Base-by-base conservation (phyloP, 2,888 invertebrate genomes). In the Lucinisca nassula region DNA sequence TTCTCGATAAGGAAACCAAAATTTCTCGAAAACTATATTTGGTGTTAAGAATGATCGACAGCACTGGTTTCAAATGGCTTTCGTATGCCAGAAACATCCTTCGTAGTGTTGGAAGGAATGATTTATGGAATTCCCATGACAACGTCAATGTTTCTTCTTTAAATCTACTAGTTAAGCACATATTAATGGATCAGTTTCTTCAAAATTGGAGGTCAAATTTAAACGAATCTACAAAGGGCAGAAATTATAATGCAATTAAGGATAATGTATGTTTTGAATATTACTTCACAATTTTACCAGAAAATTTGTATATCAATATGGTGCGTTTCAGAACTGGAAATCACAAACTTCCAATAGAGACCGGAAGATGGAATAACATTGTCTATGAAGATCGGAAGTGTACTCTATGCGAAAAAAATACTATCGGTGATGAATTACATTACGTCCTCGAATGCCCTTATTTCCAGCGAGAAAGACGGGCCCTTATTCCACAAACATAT, bases 271-370 rank as follows among this genome's bases (percentile, higher is more conserved):
- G 12, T 30, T 79, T 24, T n/a, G 38, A 79, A 55, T 12, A 67
- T 3, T 67, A 67, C 12, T 21, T 67, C 8, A 67, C 21, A 38
- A 21, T 35, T 24, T 30, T 79, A 14, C 24, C 37, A 1, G 10
- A 38, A 12, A n/a, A 27, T 12, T 21, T 37, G 2, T 67, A 30
- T 45, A 55, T 45, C 1, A 8, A 24, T 10, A 14, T 67, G 6
- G 40, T 67, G 10, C 67, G 21, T 45, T 67, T 79, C 27, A 55
- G 79, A 27, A 79, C 79, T 2, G 40, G 67, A 30, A 76, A 37
- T 35, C 70, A 79, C 21, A 79, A 24, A 17, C 30, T 79, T 2
- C 79, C 49, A 0, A 30, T 67, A 10, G 67, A 79, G 70, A 40
- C 45, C 10, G 79, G 67, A 0, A 3, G 79, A 40, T 79, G 40